Evolutionary conservation across 2,113 vertebrate species (phyloP), one percentile per base, ranked within the genome.

Genomic region (Oostethus manadensis): DNA sequence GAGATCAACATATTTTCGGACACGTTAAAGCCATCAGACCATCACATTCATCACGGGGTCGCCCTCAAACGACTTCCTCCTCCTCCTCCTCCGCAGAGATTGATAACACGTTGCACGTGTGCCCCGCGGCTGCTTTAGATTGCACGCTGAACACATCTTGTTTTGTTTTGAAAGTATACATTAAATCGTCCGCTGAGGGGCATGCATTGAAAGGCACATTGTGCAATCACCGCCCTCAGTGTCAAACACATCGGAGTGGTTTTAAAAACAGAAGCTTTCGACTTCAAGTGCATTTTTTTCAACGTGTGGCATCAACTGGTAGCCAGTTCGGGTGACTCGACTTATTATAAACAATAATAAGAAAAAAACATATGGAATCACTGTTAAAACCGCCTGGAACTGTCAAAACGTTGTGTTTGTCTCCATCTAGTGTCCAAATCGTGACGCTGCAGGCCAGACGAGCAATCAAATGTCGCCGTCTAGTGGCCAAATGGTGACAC

Each of bases 31-130:
- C 70, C 85, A 89, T 61, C 74, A 4, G 86, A 90, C 88, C 88
- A 89, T 90, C 89, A 90, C 82, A 82, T 85, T 67, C 81, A 84
- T 71, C 64, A 61, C 60, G n/a, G 62, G 74, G 68, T 81, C 80
- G 14, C 48, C 66, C 51, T 60, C 55, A 68, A 63, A 75, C 38
- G 15, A 46, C 80, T 84, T 88, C 85, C 83, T 48, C 46, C 10
- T 80, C 46, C 10, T 80, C 51, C 66, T 64, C 59, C 18, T 35
- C 8, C 57, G 66, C 49, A 65, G 40, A 60, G 64, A 83, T 84
- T 73, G 72, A 87, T 82, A 87, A 81, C 84, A 87, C 68, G 78
- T 81, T 82, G 71, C 71, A 40, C 42, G 48, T 68, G 26, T 57
- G 46, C 62, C 66, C 40, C 49, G 7, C n/a, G 22, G 42, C 51